Evolutionary conservation across 1,140 invertebrate genomes (phyloP), one percentile per base, ranked within the genome.

Genomic region (Caerostris darwini): DNA sequence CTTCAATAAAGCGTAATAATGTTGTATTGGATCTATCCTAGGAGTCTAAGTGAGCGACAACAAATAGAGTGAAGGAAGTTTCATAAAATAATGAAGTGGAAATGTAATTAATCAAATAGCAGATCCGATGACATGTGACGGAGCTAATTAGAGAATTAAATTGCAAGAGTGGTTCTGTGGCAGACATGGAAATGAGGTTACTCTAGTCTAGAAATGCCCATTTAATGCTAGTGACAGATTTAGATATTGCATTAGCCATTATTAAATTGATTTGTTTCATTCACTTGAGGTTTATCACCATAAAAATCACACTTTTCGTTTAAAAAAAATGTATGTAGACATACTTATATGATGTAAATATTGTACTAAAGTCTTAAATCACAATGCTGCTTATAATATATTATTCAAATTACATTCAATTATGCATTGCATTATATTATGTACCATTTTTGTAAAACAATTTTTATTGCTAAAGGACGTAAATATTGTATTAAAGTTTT

Each of bases 61-160:
- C 61, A 64, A 64, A 64, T 64, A 64, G 12, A 2, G 61, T 7
- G 71, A 6, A 10, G 8, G 69, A 71, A 34, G 71, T 77, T 77
- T 77, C 71, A 77, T 77, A 77, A 77, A 77, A 77, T 77, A 77
- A 77, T 77, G 71, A 77, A 77, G 71, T 77, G 71, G 71, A 77
- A 77, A 77, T 53, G 71, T 77, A 77, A 77, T 77, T 77, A 77
- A 77, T 77, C 71, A 77, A 50, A 77, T 77, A 77, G 71, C 71
- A 77, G 34, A 10, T 77, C 71, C 71, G 71, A 77, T 77, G 71
- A 77, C 71, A 50, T 50, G 71, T 77, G 71, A 77, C 71, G 71
- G 10, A 77, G 34, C 71, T 77, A 77, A 77, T 77, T 77, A 77
- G 71, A 77, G 71, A 77, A 77, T 77, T 77, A 77, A 77, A 77